Evolutionary conservation across 2,888 invertebrate genomes (phyloP).

Genomic region (Troilus luridus): DNA sequence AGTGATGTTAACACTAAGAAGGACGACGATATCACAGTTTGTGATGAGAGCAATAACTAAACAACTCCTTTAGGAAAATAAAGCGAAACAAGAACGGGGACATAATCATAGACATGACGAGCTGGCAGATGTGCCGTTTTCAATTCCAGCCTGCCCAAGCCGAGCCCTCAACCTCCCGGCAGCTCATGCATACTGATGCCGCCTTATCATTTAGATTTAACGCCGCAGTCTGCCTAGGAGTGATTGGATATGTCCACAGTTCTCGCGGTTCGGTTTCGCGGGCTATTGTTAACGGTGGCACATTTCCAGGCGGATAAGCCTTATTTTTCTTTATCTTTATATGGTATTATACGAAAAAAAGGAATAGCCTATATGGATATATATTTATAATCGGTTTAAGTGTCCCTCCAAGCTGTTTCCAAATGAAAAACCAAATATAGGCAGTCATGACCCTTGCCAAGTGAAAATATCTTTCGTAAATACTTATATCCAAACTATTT

Average conservation of each 20-base stretch:
- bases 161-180: neutral
- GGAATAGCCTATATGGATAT: neutral
- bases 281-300: neutral
- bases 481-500: too few species aligned
- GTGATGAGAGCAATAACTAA: neutral
- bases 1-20: neutral
- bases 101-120: neutral
- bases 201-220: conserved; percentile 26
- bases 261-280: neutral
- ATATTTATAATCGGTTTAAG: too few species aligned
- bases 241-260: neutral
- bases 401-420: too few species aligned
- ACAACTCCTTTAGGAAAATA: neutral
- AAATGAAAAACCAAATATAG: too few species aligned
- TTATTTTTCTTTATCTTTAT: neutral
- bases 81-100: neutral
- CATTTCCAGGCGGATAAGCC: neutral
- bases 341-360: neutral
- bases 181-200: conserved; percentile 29
- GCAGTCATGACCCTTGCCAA: too few species aligned
- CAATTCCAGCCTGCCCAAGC: neutral
- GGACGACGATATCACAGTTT: neutral
- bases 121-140: neutral
- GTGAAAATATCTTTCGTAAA: too few species aligned
- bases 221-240: neutral